Evolutionary conservation across 1,140 invertebrate species (phyloP).

Genomic region (Helicoverpa armigera): DNA sequence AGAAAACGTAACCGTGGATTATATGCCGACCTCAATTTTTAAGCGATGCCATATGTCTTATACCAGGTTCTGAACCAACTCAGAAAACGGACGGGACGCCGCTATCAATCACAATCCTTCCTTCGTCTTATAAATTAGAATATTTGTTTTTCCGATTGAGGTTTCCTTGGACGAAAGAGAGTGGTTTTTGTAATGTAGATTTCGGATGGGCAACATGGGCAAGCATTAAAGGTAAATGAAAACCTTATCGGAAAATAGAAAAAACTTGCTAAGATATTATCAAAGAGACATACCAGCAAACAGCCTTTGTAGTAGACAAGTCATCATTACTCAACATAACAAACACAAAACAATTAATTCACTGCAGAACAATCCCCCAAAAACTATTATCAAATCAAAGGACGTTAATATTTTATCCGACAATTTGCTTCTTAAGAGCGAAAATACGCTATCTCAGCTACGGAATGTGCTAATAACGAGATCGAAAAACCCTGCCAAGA

Average conservation of each 20-base stretch:
- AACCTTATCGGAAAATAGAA: no score
- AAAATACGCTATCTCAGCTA: conserved; percentile 54
- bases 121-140: conserved; percentile 44
- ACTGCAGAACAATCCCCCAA: conserved; percentile 4
- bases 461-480: conserved; percentile 81
- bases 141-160: conserved; percentile 41
- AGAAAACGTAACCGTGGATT: conserved; percentile 77
- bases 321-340: not conserved
- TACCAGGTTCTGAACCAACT: conserved; percentile 51
- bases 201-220: not conserved
- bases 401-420: conserved; percentile 42
- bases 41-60: conserved; percentile 64
- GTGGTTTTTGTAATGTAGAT: not conserved
- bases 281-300: not conserved
- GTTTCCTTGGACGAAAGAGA: conserved; percentile 5
- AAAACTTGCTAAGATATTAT: no score
- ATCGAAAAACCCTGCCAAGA: conserved; percentile 70
- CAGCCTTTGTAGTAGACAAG: no score
- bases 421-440: conserved; percentile 44
- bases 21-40: conserved; percentile 74
- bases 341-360: not conserved
- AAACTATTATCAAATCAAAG: conserved; percentile 50
- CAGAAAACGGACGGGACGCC: conserved; percentile 33
- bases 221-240: not conserved
- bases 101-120: conserved; percentile 42